These are phyloP conservation scores for Clepsis dumicolana DNA, from an alignment of 2,888 invertebrate species.

Conservation along the genomic window DNA sequence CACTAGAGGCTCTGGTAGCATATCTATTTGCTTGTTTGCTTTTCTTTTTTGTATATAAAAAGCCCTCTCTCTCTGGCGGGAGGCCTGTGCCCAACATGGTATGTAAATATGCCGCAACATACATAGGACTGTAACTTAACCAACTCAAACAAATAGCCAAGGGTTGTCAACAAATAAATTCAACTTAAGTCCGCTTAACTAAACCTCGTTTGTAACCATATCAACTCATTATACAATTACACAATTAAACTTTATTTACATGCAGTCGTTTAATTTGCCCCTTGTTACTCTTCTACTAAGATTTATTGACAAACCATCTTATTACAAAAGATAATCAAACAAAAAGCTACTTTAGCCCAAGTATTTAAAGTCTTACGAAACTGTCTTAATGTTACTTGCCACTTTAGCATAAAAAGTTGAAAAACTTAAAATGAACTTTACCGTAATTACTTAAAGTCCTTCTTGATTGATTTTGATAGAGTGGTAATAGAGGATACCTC, in stretches of 20 bases:
- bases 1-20: too few relatives aligned
- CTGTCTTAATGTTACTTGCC: neutral
- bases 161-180: slow-evolving; percentile 31
- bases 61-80: too few relatives aligned
- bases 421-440: slow-evolving; percentile 10
- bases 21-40: too few relatives aligned
- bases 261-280: slow-evolving; percentile 48
- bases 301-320: slow-evolving; percentile 30
- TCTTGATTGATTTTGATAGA: neutral
- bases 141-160: neutral
- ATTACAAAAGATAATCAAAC: neutral
- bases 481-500: neutral
- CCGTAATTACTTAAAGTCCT: neutral
- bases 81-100: too few relatives aligned
- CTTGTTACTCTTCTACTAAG: slow-evolving; percentile 35
- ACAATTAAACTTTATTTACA: slow-evolving; percentile 51
- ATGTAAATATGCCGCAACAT: too few relatives aligned
- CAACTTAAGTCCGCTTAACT: slow-evolving; percentile 19
- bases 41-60: too few relatives aligned
- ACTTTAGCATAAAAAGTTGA: neutral
- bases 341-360: slow-evolving; percentile 5
- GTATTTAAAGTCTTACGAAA: neutral
- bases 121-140: too few relatives aligned
- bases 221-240: slow-evolving; percentile 52
- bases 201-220: slow-evolving; percentile 19